phyloP scores from a whole-genome alignment of 2,797 vertebrate genomes.

The Lateolabrax maculatus region DNA sequence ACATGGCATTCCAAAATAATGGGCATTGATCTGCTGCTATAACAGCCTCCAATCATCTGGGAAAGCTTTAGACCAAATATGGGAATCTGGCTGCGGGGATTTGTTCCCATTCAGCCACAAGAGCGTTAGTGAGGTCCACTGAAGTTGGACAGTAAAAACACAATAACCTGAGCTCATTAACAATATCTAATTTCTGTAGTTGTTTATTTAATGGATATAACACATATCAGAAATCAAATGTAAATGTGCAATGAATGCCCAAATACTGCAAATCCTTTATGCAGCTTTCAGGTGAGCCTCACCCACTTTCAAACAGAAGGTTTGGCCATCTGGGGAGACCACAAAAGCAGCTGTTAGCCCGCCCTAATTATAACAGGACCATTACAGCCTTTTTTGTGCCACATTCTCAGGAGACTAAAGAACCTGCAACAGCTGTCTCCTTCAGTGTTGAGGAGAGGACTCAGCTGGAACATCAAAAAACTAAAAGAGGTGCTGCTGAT shows the following conservation, averaged over 20 bases:
- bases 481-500: background rate
- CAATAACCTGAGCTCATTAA: background rate
- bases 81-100: background rate
- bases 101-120: background rate
- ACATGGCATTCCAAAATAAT: background rate
- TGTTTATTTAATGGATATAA: background rate
- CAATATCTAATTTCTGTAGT: background rate
- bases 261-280: background rate
- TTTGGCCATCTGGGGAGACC: background rate
- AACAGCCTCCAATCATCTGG: background rate
- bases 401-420: constrained; percentile 33
- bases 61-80: background rate
- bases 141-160: background rate
- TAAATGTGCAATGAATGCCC: background rate
- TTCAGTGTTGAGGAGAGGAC: background rate
- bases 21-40: background rate
- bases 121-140: background rate
- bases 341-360: background rate
- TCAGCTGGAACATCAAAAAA: constrained; percentile 15
- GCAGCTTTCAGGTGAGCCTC: constrained; percentile 6
- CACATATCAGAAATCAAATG: background rate
- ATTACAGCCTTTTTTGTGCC: background rate
- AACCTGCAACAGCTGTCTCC: constrained; percentile 18
- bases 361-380: constrained; percentile 7
- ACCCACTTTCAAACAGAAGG: background rate